Conservation (phyloP, 2,797 vertebrate species). For the Rhyacichthys aspro region DNA sequence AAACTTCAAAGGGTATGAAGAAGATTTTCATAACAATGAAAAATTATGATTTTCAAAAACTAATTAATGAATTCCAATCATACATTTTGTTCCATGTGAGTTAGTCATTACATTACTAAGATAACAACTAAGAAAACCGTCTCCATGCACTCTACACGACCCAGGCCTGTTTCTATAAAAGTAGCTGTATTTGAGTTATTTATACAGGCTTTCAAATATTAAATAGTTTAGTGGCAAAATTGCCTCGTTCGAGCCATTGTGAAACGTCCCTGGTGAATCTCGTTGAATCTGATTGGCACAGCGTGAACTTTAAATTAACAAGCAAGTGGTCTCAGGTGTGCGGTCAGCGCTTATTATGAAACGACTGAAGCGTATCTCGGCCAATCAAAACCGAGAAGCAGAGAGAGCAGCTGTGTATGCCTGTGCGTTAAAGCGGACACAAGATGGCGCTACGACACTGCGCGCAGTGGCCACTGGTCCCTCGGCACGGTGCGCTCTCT, state of each 20-base stretch:
- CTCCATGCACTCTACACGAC: too few species aligned
- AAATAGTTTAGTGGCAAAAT: conserved; percentile 3
- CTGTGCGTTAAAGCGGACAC: conserved; percentile 1
- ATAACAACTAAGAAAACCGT: too few species aligned
- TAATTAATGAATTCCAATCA: too few species aligned
- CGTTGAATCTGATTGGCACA: conserved; percentile 10
- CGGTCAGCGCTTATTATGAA: conserved; percentile 57
- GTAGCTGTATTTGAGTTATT: too few species aligned
- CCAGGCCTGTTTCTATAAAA: too few species aligned
- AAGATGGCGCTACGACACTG: conserved; percentile 57
- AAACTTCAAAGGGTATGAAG: too few species aligned
- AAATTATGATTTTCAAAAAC: too few species aligned
- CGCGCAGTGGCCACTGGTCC: conserved; percentile 7
- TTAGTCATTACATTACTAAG: too few species aligned
- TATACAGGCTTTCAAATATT: too few species aligned
- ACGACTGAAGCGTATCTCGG: conserved; percentile 49
- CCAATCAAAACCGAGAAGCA: conserved; percentile 53
- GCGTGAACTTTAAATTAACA: conserved; percentile 32
- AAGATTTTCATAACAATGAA: too few species aligned
- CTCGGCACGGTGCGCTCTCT: conserved; percentile 42
- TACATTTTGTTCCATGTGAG: too few species aligned
- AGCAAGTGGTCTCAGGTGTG: conserved; percentile 60
- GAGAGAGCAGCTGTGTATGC: neutral
- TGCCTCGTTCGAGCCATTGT: neutral
- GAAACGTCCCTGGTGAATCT: conserved; percentile 3